Base-by-base conservation (phyloP, 2,797 vertebrate species). In the Typhlichthys subterraneus region DNA sequence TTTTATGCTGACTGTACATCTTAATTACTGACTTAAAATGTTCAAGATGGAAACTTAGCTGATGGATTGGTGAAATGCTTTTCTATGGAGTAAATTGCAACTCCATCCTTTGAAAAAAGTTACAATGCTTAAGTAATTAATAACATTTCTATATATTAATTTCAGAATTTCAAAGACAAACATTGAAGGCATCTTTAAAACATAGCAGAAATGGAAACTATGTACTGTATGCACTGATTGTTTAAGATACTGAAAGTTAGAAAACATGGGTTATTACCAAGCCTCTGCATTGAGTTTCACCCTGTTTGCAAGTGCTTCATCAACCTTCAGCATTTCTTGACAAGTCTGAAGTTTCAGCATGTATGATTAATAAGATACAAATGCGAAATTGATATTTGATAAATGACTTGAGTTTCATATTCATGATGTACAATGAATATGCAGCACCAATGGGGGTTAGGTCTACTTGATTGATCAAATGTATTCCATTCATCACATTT, bases 371-470 rank as follows among this genome's bases (percentile, higher is more conserved):
- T 91, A 89, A 87, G 86, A 88, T 86, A 89, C 85, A 88, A 88
- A 90, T 89, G 87, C 84, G 85, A 84, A 82, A 81, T 81, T 86
- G 87, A 91, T 90, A 88, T 87, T 87, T 90, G 90, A 91, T 87
- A 83, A 90, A 90, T 86, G 87, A 77, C 86, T 82, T 72, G 62
- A 77, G 83, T 88, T 89, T 87, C 83, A 86, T 90, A 89, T 90
- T 89, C 87, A 88, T 88, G 87, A 88, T 87, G 88, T 81, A 84
- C 88, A 82, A 90, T 91, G 88, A 91, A 90, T 89, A 90, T 90
- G 90, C 90, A 89, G 84, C 81, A 86, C 82, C 83, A 67, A 42
- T 42, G 86, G 79, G 84, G 86, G 85, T 87, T 77, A 84, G 85
- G 83, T 81, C 85, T 89, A 85, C 88, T 89, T 89, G 88, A 89